Evolutionary conservation across 2,888 invertebrate species (phyloP).

Genomic region (Nomada fabriciana): DNA sequence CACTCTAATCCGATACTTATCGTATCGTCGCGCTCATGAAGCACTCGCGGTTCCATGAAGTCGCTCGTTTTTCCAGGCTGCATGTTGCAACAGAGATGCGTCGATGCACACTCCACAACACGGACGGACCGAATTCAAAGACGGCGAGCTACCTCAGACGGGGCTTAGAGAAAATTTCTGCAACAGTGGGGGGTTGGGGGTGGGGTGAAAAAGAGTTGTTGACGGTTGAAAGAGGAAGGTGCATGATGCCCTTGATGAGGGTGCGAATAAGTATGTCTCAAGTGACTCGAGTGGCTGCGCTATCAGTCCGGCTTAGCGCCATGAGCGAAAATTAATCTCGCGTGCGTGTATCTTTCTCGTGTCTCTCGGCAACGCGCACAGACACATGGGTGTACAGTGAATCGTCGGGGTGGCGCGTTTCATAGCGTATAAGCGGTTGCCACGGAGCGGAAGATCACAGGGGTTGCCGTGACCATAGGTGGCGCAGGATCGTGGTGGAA

Average conservation of each 20-base stretch:
- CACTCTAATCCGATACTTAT: slow-evolving; percentile 25
- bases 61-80: slow-evolving; percentile 37
- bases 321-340: slow-evolving; percentile 75
- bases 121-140: slow-evolving; percentile 47
- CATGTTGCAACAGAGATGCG: not conserved
- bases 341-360: slow-evolving; percentile 46
- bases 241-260: slow-evolving; percentile 75
- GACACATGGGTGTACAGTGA: not conserved
- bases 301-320: slow-evolving; percentile 68
- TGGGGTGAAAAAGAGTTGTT: slow-evolving; percentile 51
- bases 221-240: slow-evolving; percentile 59
- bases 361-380: slow-evolving; percentile 3
- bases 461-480: not conserved
- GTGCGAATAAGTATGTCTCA: slow-evolving; percentile 81
- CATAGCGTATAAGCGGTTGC: slow-evolving; percentile 33
- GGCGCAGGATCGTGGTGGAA: not conserved
- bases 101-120: slow-evolving; percentile 38
- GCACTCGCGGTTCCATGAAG: slow-evolving; percentile 21
- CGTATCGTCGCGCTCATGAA: slow-evolving; percentile 5
- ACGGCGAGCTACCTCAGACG: slow-evolving; percentile 63
- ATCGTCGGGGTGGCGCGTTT: slow-evolving; percentile 14
- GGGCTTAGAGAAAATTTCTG: slow-evolving; percentile 59
- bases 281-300: slow-evolving; percentile 76
- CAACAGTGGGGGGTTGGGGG: slow-evolving; percentile 4
- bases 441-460: slow-evolving; percentile 22